phyloP scores from a whole-genome alignment of 2,888 invertebrate species.

The Silvanus unidentatus region DNA sequence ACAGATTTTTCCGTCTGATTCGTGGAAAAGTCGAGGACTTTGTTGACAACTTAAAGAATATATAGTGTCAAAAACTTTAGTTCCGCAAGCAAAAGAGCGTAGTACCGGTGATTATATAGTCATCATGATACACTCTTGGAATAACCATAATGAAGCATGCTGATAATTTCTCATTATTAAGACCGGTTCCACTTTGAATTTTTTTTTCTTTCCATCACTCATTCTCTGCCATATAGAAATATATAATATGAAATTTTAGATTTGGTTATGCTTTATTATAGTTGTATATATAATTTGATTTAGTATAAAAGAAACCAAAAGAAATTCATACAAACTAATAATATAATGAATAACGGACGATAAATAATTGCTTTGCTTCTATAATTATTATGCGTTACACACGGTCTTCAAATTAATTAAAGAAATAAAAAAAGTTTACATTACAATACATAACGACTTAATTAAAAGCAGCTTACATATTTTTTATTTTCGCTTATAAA shows the following conservation, averaged over 20 bases:
- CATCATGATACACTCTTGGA: conserved; percentile 23
- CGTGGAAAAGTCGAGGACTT: conserved; percentile 5
- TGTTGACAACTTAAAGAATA: conserved; percentile 24
- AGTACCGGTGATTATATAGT: conserved; percentile 31
- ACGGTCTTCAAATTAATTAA: conserved; percentile 30
- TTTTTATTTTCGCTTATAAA: too few relatives aligned
- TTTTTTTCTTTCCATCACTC: neutral
- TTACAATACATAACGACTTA: conserved; percentile 22
- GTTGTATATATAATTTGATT: neutral
- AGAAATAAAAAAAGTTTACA: conserved; percentile 15
- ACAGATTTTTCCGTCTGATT: neutral
- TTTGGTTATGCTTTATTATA: neutral
- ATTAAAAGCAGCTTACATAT: conserved; percentile 18
- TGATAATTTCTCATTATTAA: conserved; percentile 31
- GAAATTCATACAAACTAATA: too few relatives aligned
- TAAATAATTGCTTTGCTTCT: conserved; percentile 16
- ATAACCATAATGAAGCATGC: conserved; percentile 24
- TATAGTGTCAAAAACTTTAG: conserved; percentile 27
- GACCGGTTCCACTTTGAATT: conserved; percentile 23
- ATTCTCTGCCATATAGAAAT: neutral
- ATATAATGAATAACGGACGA: conserved; percentile 3
- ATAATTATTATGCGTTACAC: conserved; percentile 16
- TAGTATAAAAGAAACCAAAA: too few relatives aligned
- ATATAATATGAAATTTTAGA: neutral
- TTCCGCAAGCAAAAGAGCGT: conserved; percentile 25